Base-by-base conservation (phyloP, 2,113 vertebrate species). In the Kryptolebias marmoratus region DNA sequence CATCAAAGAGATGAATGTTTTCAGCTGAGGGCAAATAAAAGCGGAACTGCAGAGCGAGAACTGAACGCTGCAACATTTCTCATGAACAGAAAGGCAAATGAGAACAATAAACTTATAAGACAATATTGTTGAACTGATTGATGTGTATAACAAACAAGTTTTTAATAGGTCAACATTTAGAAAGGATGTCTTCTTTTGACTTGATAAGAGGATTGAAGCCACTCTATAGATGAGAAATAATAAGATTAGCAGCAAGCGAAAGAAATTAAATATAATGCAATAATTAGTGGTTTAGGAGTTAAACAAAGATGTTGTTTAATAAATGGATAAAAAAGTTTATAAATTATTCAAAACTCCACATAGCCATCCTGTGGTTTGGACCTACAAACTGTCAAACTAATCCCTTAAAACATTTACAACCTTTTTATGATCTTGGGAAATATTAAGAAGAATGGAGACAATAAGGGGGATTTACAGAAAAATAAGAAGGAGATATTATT, bases 1-100 rank as follows among this genome's bases (percentile, higher is more conserved):
- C 44, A 72, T 57, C 57, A 80, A 58, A 78, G 22, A 70, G 32
- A 73, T 64, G 27, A 82, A 66, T 44, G 31, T 59, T 49, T 58
- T 45, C 47, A 56, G 57, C 9, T 22, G 36, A 42, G 65, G 70
- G 73, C 31, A 42, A n/a, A 42, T 28, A 50, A 28, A 52, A 8
- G 16, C 62, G 4, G 50, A 36, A 49, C 56, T 45, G 71, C 39
- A 31, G 9, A 11, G 45, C 0, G 15, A 65, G 22, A 5, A 16
- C 36, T 56, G 18, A 42, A 52, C 4, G 47, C 27, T n/a, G 54
- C 7, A 27, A 18, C 15, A 14, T 59, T 57, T 71, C 9, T 64
- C 11, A 30, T 14, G 11, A 50, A 62, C 49, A 45, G 27, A 15
- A 27, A 14, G 9, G n/a, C 8, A 31, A 73, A 27, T 49, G 22